Percentiles rank a stretch among this genome's conserved stretches.
phyloP scores from a whole-genome alignment of 2,113 vertebrate species.

The Seriola rivoliana region DNA sequence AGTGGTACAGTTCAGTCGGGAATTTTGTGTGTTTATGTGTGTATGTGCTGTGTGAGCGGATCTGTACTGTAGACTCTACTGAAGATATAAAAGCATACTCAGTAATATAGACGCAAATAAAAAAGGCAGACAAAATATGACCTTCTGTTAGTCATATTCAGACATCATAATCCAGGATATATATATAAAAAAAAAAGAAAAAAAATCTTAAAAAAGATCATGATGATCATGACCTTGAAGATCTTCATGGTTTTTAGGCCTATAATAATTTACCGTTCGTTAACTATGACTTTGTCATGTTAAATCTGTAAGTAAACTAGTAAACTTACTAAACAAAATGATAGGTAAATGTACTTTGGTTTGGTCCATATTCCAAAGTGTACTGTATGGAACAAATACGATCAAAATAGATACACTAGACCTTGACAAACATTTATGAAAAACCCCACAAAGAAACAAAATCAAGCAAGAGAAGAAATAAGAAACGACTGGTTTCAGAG shows the following conservation, averaged over 20 bases:
- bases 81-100: constrained; percentile 6
- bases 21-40: constrained; percentile 59
- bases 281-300: background rate
- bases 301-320: background rate
- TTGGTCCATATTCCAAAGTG: background rate
- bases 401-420: background rate
- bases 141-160: constrained; percentile 6
- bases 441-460: constrained; percentile 1
- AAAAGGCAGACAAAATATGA: constrained; percentile 8
- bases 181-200: background rate
- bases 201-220: background rate
- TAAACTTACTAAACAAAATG: background rate
- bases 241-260: background rate
- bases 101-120: background rate
- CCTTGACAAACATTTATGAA: background rate
- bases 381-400: background rate
- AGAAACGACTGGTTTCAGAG: constrained; percentile 35
- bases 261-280: background rate
- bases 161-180: background rate
- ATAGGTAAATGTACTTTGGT: background rate
- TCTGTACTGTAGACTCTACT: constrained; percentile 28
- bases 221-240: background rate
- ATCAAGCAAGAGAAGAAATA: constrained; percentile 11
- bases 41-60: constrained; percentile 27
- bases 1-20: constrained; percentile 65